Percentiles rank a stretch among this genome's conserved stretches.
These are phyloP conservation scores for Aulostomus chinensis DNA, from an alignment of 2,797 vertebrate genomes.

Conservation along the genomic window DNA sequence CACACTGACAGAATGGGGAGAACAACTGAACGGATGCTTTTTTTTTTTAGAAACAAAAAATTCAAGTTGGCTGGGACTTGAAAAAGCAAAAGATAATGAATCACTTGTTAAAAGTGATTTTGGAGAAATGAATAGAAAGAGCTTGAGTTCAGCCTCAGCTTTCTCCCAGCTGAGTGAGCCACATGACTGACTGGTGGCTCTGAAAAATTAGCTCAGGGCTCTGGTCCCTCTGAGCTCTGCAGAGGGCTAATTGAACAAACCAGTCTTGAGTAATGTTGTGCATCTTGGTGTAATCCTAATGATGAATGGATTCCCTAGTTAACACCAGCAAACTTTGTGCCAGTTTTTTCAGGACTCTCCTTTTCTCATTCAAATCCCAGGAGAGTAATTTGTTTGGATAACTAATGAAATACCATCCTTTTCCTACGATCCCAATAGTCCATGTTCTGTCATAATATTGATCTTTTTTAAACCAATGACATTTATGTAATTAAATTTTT, in stretches of 20 bases:
- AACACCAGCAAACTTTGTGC: conserved; percentile 70
- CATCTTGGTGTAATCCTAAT: conserved; percentile 64
- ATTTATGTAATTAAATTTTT: too few species aligned
- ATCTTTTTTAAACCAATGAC: too few species aligned
- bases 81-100: conserved; percentile 71
- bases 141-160: conserved; percentile 49
- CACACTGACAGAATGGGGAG: too few species aligned
- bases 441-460: too few species aligned
- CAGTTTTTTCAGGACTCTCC: conserved; percentile 50
- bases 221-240: conserved; percentile 55
- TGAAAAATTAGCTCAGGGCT: conserved; percentile 73
- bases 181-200: conserved; percentile 57
- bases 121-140: conserved; percentile 66
- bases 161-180: conserved; percentile 69
- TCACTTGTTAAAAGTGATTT: conserved; percentile 70
- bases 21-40: too few species aligned
- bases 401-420: conserved; percentile 16
- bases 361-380: conserved; percentile 41
- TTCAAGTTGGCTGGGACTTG: too few species aligned
- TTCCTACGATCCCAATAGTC: too few species aligned
- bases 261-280: conserved; percentile 70
- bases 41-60: too few species aligned
- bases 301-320: conserved; percentile 76
- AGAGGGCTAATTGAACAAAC: conserved; percentile 76
- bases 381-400: conserved; percentile 36